These are phyloP conservation scores for Drosophila bifasciata DNA, from an alignment of 1,140 invertebrate genomes.

Conservation along the genomic window DNA sequence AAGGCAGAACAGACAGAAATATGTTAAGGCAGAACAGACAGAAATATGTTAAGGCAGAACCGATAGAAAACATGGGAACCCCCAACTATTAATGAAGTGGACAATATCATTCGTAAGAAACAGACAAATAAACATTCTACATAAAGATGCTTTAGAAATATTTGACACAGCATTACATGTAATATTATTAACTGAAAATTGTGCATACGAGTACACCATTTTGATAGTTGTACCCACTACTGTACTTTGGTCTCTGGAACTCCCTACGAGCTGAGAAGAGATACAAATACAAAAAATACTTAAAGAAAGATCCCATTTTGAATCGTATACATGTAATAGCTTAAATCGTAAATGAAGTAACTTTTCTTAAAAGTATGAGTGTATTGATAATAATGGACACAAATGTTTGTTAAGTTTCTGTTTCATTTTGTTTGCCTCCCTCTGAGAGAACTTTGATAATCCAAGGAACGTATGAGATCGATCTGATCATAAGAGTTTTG, in stretches of 20 bases:
- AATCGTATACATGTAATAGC: constrained; percentile 1
- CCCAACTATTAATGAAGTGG: constrained; percentile 28
- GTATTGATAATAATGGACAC: constrained; percentile 39
- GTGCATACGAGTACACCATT: constrained; percentile 45
- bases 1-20: constrained; percentile 14
- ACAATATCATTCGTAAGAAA: constrained; percentile 35
- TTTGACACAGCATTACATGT: constrained; percentile 27
- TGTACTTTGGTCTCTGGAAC: constrained; percentile 31
- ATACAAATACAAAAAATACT: constrained; percentile 10
- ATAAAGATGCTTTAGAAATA: constrained; percentile 30
- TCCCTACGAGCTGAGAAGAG: constrained; percentile 41
- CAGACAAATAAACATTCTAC: constrained; percentile 11
- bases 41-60: constrained; percentile 17
- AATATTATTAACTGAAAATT: constrained; percentile 29
- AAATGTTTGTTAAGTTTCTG: constrained; percentile 45
- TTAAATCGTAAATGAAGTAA: constrained; percentile 17
- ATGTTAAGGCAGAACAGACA: constrained; percentile 14
- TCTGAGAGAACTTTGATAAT: constrained; percentile 16
- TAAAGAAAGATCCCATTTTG: background rate
- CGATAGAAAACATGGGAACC: background rate
- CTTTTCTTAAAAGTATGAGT: constrained; percentile 35
- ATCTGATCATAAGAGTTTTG: constrained; percentile 54
- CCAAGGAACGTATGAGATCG: too few relatives aligned
- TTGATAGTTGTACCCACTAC: constrained; percentile 55
- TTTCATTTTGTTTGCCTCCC: constrained; percentile 23